Base-by-base conservation (phyloP, 2,113 vertebrate genomes). In the Oreochromis aureus region DNA sequence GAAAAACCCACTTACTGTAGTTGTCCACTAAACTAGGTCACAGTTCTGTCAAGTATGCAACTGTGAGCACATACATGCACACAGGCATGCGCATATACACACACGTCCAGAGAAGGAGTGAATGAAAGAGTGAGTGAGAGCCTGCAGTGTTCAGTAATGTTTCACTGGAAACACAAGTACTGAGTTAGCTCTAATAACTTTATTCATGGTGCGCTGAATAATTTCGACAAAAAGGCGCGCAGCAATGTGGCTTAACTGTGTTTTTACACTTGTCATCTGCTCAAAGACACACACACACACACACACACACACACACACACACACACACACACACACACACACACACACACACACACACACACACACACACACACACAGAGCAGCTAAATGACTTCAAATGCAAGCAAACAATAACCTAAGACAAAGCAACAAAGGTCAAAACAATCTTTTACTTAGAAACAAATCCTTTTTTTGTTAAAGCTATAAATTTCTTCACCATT, bases 11-110 rank as follows among this genome's bases (percentile, higher is more conserved):
- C 95, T 96, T 96, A 96, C 90, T 93, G 90, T 94, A 94, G 92
- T 89, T 92, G 94, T 94, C 93, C 93, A 89, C 86, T 82, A 95
- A 97, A 96, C 93, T 96, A 96, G 96, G 96, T 96, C 95, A 96
- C 91, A 89, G 91, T 95, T 96, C 90, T 94, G 94, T 96, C 96
- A 96, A 95, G 94, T 94, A 95, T 95, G 95, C 95, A 95, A 96
- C 93, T 92, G 61, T 78, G 93, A 89, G 91, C 85, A 88, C 87
- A 89, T 80, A 84, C 82, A 30, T 69, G 34, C 82, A 88, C 44
- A 90, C 39, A 69, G 80, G 10, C 78, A 34, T 80, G 32, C 80
- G 86, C 80, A 89, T 39, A 46, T 34, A 83, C 27, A 88, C 81
- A 87, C 87, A 90, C 84, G 69, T 87, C 84, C 82, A 81, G 89